A percentile compares a stretch with the other conserved stretches of the same genome.
Conservation (phyloP, 2,113 vertebrate genomes). For the Plecturocebus donacophilus region DNA sequence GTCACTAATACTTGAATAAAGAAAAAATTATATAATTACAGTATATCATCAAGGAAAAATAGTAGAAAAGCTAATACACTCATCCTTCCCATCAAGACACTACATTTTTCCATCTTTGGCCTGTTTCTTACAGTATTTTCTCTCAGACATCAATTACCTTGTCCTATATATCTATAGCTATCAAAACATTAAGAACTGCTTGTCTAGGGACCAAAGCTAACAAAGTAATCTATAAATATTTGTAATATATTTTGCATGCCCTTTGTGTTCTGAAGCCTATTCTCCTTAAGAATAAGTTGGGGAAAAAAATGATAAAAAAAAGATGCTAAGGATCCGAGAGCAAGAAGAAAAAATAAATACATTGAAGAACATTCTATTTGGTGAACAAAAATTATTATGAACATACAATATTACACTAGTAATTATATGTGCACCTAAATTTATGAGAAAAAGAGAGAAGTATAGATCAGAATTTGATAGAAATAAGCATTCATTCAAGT, state of each 20-base stretch:
- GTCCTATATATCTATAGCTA: neutral
- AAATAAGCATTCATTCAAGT: neutral
- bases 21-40: neutral
- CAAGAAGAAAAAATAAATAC: neutral
- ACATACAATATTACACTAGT: neutral
- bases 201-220: neutral
- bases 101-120: neutral
- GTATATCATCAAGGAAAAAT: neutral
- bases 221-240: neutral
- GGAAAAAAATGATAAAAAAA: neutral
- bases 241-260: neutral
- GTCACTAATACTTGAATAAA: neutral
- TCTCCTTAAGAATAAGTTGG: neutral
- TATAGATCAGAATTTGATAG: conserved; percentile 33
- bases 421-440: neutral
- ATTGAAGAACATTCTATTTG: neutral
- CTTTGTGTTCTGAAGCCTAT: neutral
- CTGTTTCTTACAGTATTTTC: neutral
- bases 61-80: neutral
- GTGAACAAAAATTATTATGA: neutral
- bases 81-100: neutral
- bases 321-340: neutral
- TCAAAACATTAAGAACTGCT: neutral
- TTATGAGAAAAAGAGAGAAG: neutral
- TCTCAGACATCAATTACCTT: neutral